These are phyloP conservation scores for Ctenomys sociabilis DNA, from an alignment of 2,113 vertebrate genomes.

Conservation along the genomic window DNA sequence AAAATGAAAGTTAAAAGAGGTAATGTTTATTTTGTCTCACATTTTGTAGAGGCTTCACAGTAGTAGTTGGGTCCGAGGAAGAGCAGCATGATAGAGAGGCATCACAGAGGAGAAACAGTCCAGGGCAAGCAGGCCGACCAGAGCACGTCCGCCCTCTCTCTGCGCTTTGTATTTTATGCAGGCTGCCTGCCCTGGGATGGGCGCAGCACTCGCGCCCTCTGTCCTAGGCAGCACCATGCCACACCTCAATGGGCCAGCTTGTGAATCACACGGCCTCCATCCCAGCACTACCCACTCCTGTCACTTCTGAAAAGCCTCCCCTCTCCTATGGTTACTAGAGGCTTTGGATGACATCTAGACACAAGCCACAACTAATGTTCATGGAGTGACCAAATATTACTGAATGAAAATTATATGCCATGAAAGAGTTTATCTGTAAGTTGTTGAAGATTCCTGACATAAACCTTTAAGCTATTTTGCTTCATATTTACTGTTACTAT, in stretches of 20 bases:
- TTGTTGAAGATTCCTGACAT: not conserved
- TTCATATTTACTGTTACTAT: not conserved
- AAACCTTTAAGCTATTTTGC: not conserved
- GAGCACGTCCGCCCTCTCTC: not conserved
- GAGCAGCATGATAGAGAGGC: not conserved
- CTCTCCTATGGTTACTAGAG: not conserved
- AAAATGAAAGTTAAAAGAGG: not conserved
- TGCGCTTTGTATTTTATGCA: not conserved
- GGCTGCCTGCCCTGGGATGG: not conserved
- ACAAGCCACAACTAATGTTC: not conserved
- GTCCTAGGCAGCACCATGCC: not conserved
- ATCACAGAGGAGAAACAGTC: not conserved
- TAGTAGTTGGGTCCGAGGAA: not conserved
- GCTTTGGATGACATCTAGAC: not conserved
- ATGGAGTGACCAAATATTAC: not conserved
- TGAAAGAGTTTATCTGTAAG: not conserved
- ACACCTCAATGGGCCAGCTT: not conserved
- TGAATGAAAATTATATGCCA: not conserved
- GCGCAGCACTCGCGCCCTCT: not conserved
- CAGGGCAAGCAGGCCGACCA: not conserved
- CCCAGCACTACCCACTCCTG: not conserved
- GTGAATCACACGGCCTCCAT: not conserved
- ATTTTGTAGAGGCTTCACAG: not conserved
- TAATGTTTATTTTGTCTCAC: not conserved
- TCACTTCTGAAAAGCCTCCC: not conserved